Evolutionary conservation across 2,113 vertebrate species (phyloP), one percentile per base, ranked within the genome.

Genomic region (Marmota flaviventris): DNA sequence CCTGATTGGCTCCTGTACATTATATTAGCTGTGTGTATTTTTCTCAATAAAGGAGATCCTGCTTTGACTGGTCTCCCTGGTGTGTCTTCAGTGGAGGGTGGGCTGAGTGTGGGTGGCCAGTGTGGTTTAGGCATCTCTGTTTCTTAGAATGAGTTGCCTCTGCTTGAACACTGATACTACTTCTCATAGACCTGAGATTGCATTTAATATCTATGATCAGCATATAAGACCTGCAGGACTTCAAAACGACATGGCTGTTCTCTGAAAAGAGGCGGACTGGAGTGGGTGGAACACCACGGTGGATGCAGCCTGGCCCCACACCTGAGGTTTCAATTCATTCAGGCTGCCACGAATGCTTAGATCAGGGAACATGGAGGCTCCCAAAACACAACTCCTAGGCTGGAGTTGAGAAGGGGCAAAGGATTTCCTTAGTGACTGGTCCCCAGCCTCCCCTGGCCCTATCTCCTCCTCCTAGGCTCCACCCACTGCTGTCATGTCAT

Each of bases 291-390:
- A n/a, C 24, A 63, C 70, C 14, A 32, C 1, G 5, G 3, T 3
- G 5, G 5, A 29, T 61, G 12, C 27, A 89, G 45, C 25, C 42
- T 45, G 56, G 25, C 9, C 48, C 65, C 22, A 22, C 25, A 58
- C 27, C 18, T 77, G 24, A 86, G 20, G 16, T 82, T 34, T n/a
- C 13, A 85, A 58, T 51, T 81, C 34, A 76, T 39, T 96, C 69
- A 67, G 27, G 61, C 37, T 63, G 51, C 89, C 77, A 56, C 58
- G 27, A 76, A 58, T 16, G 37, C 85, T 89, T n/a, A 93, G 73
- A 29, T n/a, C 34, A 39, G 34, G 32, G 32, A n/a, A 39, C 51
- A 51, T 8, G 69, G 37, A 73, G 63, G 42, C 63, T 76, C 84
- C 16, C 67, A 10, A 79, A 32, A 5, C 9, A 53, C 79, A 93